These are phyloP conservation scores for Mesorhabditis belari DNA, from an alignment of 2,888 invertebrate genomes.

Conservation along the genomic window DNA sequence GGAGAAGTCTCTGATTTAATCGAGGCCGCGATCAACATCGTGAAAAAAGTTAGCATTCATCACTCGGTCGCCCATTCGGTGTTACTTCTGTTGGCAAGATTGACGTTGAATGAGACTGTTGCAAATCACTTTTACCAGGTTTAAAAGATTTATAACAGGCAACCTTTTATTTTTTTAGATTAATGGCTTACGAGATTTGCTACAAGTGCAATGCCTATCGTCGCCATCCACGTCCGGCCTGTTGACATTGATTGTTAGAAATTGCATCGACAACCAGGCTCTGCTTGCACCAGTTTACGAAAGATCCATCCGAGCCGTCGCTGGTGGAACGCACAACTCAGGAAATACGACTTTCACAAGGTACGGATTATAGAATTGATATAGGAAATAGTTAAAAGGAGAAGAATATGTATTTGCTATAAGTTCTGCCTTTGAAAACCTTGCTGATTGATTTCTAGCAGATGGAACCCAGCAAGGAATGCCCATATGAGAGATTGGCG, in stretches of 20 bases:
- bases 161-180: conserved; percentile 5
- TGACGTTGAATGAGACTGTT: conserved; percentile 20
- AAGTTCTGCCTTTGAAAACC: too few species aligned
- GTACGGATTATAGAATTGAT: not conserved
- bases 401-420: too few species aligned
- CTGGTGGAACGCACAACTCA: not conserved
- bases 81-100: conserved; percentile 30
- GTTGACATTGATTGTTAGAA: conserved; percentile 31
- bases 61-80: conserved; percentile 26
- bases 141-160: not conserved
- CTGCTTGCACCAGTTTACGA: conserved; percentile 8
- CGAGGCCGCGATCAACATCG: conserved; percentile 3
- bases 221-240: conserved; percentile 18
- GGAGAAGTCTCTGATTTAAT: conserved; percentile 10
- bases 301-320: not conserved
- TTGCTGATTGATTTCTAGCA: too few species aligned
- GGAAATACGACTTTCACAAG: not conserved
- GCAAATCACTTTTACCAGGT: conserved; percentile 30
- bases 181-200: conserved; percentile 12
- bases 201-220: conserved; percentile 17
- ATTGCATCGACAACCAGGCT: conserved; percentile 37
- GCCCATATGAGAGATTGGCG: not conserved
- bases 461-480: not conserved
- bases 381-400: too few species aligned
- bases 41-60: conserved; percentile 9